phyloP scores from a whole-genome alignment of 2,113 vertebrate species.

The Morone chrysops region DNA sequence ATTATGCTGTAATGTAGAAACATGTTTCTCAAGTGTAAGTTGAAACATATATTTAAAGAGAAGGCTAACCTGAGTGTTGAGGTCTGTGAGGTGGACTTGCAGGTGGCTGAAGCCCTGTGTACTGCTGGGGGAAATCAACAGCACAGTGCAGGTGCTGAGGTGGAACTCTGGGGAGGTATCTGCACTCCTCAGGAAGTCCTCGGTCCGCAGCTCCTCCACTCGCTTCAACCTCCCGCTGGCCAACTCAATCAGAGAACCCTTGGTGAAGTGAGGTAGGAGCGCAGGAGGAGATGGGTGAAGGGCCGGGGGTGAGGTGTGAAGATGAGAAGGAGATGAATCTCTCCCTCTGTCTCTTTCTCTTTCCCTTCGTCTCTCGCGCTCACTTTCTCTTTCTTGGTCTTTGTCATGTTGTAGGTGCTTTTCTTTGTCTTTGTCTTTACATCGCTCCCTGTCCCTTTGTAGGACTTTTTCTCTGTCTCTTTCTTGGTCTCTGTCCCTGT shows the following conservation, averaged over 20 bases:
- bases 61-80: constrained; percentile 86
- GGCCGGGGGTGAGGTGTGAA: constrained; percentile 62
- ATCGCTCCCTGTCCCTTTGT: constrained; percentile 63
- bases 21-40: background rate
- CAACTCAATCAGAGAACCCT: constrained; percentile 86
- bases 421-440: constrained; percentile 73
- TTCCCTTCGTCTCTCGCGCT: constrained; percentile 63
- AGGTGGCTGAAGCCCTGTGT: constrained; percentile 82
- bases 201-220: constrained; percentile 85
- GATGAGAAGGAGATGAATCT: constrained; percentile 69
- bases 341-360: constrained; percentile 68
- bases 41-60: background rate
- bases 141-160: constrained; percentile 86
- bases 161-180: constrained; percentile 84
- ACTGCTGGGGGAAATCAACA: constrained; percentile 81
- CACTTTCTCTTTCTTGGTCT: constrained; percentile 75
- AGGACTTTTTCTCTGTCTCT: constrained; percentile 60
- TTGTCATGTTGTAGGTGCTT: constrained; percentile 65
- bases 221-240: constrained; percentile 83
- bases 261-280: constrained; percentile 88
- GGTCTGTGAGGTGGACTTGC: constrained; percentile 85
- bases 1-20: background rate
- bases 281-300: constrained; percentile 72
- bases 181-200: constrained; percentile 85
- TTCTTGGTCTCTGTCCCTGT: constrained; percentile 69